Percentiles rank a stretch among this genome's conserved stretches.
Conservation (phyloP, 2,888 invertebrate species). For the Pyralis farinalis region DNA sequence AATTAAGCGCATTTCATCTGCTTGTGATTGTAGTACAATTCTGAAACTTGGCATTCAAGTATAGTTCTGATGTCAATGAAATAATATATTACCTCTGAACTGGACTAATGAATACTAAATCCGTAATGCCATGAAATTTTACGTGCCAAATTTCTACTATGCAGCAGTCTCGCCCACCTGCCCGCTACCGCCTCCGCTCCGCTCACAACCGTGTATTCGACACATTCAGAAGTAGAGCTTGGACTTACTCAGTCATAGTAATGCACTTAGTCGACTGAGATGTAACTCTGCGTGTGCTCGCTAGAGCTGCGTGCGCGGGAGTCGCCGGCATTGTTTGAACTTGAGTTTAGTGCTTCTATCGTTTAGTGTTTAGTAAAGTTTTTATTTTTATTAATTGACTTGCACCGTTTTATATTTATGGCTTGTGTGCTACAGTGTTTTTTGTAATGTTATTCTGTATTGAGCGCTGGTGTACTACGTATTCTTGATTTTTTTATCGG, state of each 20-base stretch:
- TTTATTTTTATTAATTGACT: too few species aligned
- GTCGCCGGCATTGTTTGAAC: constrained; percentile 19
- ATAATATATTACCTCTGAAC: too few species aligned
- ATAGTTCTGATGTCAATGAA: too few species aligned
- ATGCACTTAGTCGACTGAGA: constrained; percentile 61
- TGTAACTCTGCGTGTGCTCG: constrained; percentile 66
- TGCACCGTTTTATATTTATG: constrained; percentile 6
- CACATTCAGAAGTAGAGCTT: constrained; percentile 44
- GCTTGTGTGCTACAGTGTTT: too few species aligned
- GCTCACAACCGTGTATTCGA: constrained; percentile 27
- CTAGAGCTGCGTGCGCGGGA: constrained; percentile 53
- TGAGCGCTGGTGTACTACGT: neutral
- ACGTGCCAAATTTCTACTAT: too few species aligned
- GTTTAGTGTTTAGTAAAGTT: too few species aligned
- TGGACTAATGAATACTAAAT: too few species aligned
- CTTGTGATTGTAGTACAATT: too few species aligned
- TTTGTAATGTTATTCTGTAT: neutral
- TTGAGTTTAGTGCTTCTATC: constrained; percentile 13
- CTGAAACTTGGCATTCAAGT: too few species aligned
- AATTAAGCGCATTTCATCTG: too few species aligned
- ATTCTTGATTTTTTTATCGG: neutral
- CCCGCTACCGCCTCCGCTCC: constrained; percentile 33
- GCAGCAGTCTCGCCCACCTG: constrained; percentile 10
- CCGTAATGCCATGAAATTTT: too few species aligned
- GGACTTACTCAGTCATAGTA: constrained; percentile 48